Conservation (phyloP, 2,888 invertebrate species). For the Heliothis peltigera region DNA sequence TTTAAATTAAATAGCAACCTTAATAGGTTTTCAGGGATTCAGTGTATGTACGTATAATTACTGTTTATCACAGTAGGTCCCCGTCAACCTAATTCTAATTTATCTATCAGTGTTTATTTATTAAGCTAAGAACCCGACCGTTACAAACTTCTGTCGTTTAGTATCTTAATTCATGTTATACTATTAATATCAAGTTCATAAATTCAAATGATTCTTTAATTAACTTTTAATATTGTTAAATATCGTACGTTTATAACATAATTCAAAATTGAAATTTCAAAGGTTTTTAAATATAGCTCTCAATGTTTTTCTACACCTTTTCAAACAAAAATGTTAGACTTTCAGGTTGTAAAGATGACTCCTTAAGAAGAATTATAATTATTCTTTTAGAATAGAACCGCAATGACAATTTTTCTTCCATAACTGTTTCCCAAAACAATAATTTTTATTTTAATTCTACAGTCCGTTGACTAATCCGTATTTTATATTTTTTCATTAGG, state of each 20-base stretch:
- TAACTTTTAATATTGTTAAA: no score
- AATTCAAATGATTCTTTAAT: no score
- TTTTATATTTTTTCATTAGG: constrained; percentile 77
- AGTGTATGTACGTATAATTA: no score
- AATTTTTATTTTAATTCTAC: constrained; percentile 48
- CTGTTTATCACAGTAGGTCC: constrained; percentile 48
- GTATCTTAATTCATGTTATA: no score
- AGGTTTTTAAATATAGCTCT: no score
- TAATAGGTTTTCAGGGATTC: no score
- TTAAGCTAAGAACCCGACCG: constrained; percentile 34
- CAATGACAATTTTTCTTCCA: constrained; percentile 19
- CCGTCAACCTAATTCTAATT: constrained; percentile 59
- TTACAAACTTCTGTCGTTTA: constrained; percentile 37
- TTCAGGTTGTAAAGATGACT: no score
- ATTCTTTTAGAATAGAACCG: constrained; percentile 19
- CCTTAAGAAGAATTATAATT: constrained; percentile 1
- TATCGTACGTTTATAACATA: no score
- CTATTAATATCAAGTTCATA: constrained; percentile 15
- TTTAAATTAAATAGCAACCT: no score
- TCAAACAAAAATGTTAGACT: no score
- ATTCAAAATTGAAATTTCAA: no score
- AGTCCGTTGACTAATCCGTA: constrained; percentile 61
- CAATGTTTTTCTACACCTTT: no score
- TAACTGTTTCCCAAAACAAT: constrained; percentile 44
- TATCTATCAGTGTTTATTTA: constrained; percentile 64